Evolutionary conservation across 1,140 invertebrate species (phyloP).

Genomic region (Anastrepha obliqua): DNA sequence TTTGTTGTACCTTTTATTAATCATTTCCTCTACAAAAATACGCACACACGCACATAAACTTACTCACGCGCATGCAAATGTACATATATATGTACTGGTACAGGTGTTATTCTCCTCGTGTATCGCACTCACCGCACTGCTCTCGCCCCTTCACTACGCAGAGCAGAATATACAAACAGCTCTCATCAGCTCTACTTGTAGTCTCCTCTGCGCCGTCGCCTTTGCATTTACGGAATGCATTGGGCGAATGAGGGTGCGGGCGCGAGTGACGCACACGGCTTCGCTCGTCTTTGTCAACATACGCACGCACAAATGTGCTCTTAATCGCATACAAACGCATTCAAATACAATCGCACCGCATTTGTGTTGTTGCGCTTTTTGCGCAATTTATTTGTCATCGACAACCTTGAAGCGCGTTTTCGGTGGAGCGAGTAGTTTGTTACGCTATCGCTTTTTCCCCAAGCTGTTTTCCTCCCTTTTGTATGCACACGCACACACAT

Average conservation of each 20-base stretch:
- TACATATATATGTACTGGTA: too few species aligned
- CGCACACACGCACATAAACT: not conserved
- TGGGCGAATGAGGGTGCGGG: not conserved
- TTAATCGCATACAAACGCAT: not conserved
- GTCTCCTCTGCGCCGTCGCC: not conserved
- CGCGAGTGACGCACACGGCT: not conserved
- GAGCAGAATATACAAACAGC: not conserved
- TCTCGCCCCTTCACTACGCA: not conserved
- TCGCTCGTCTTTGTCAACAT: not conserved
- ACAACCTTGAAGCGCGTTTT: slow-evolving; percentile 54
- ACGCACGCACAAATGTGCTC: not conserved
- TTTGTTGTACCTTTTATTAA: not conserved
- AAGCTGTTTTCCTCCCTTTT: not conserved
- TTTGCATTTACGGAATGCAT: not conserved
- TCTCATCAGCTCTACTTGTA: not conserved
- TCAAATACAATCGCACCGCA: not conserved
- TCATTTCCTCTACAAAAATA: not conserved
- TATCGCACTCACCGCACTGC: not conserved
- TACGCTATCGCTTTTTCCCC: slow-evolving; percentile 19
- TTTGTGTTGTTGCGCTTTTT: slow-evolving; percentile 24
- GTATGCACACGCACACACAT: not conserved
- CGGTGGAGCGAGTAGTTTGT: not conserved
- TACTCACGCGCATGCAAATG: not conserved
- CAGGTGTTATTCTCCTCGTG: not conserved
- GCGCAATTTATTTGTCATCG: slow-evolving; percentile 54